Evolutionary conservation across 2,797 vertebrate species (phyloP), one percentile per base, ranked within the genome.

Genomic region (Sardinella longiceps): DNA sequence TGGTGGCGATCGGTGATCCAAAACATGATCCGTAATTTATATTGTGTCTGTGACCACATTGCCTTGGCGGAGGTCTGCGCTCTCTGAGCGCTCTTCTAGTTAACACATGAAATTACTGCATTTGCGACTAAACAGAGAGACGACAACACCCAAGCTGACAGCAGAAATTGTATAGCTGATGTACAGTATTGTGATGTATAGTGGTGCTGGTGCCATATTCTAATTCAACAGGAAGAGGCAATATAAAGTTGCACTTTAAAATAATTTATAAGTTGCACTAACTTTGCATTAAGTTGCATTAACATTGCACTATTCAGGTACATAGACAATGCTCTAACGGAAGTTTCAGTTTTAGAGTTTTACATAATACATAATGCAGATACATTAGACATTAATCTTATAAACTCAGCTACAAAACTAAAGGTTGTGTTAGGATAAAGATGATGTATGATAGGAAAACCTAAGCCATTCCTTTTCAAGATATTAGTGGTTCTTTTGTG

Each of bases 401-500:
- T 28, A 2, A 30, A n/a, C 28, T 14, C 3, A 30, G 14, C 2
- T 30, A 60, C 0, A 30, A 30, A 63, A 70, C 63, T 70, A 33
- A 30, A 33, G 14, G 2, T 30, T 70, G 63, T 30, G 28, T 28
- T 10, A 25, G 3, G 11, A 9, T 28, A 60, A 1, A 25, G 9
- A 28, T 1, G 58, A 20, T 25, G n/a, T 6, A 0, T n/a, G 14
- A 33, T 0, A 18, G 6, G 23, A 33, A 30, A 63, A 63, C 11
- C 2, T 14, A 33, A 5, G 14, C 14, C 11, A 33, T 30, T 70
- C 14, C 37, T 4, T 28, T 14, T 66, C 11, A 66, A 63, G 58
- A 66, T 86, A 95, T 86, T 9, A 12, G 28, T 33, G 63, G 2
- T 10, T 70, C 11, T 12, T 33, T 1, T 70, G 33, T 18, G 66